Conservation (phyloP, 2,797 vertebrate species). For the Gallinago solitaria region DNA sequence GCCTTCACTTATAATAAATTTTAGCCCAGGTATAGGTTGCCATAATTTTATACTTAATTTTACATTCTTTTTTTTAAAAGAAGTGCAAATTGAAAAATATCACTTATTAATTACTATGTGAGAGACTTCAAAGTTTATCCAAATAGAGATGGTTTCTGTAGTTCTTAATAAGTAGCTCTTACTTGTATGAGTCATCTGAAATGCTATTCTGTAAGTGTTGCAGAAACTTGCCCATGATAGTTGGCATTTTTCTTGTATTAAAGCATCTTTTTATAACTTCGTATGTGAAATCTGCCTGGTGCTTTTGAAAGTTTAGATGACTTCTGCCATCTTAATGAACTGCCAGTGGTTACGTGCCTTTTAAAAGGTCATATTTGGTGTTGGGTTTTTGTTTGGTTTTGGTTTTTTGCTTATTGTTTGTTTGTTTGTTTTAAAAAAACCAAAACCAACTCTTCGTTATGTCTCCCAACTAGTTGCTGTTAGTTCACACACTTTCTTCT, state of each 20-base stretch:
- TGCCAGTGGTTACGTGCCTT: background rate
- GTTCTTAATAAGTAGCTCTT: background rate
- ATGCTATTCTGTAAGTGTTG: background rate
- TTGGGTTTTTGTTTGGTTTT: background rate
- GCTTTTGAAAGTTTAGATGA: background rate
- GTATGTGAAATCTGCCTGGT: background rate
- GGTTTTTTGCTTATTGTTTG: too few relatives aligned
- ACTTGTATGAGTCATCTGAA: slow-evolving; percentile 18
- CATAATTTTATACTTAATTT: background rate
- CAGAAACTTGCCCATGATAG: slow-evolving; percentile 19
- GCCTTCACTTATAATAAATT: background rate
- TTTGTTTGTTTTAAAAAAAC: background rate
- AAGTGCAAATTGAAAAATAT: background rate
- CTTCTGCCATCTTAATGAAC: background rate
- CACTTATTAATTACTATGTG: background rate
- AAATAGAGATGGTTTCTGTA: background rate
- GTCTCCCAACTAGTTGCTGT: background rate
- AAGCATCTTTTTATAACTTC: background rate
- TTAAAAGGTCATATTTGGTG: background rate
- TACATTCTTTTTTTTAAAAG: background rate
- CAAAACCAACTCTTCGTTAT: background rate
- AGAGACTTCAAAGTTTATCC: slow-evolving; percentile 17
- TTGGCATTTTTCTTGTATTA: slow-evolving; percentile 16
- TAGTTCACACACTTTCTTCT: background rate
- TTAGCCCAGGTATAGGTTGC: background rate